These are phyloP conservation scores for Thalpophila matura DNA, from an alignment of 2,888 invertebrate genomes.

Conservation along the genomic window DNA sequence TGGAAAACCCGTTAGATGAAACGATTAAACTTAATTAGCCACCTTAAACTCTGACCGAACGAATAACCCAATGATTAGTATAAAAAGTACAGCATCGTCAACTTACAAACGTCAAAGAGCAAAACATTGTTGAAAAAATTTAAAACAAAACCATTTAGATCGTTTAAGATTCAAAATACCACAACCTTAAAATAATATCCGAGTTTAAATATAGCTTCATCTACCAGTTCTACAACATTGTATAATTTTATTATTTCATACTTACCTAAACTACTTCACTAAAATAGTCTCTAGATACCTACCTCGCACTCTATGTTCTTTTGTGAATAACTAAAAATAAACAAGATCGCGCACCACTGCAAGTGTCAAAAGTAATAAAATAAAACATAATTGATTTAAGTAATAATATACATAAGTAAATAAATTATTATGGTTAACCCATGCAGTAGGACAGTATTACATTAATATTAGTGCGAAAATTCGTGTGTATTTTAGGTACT, in stretches of 20 bases:
- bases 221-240: background rate
- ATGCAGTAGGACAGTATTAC: no score
- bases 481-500: no score
- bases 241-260: background rate
- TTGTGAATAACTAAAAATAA: no score
- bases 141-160: background rate
- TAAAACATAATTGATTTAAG: no score
- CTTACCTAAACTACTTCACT: background rate
- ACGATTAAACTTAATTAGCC: background rate
- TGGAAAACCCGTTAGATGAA: slow-evolving; percentile 3
- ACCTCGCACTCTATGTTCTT: no score
- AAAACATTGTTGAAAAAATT: background rate
- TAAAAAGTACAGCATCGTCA: background rate
- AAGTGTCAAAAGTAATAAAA: no score
- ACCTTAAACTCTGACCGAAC: no score
- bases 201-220: background rate
- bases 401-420: no score
- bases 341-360: no score
- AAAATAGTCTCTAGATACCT: no score
- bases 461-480: no score
- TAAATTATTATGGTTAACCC: no score
- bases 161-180: background rate
- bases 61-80: background rate
- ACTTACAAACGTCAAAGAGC: background rate
- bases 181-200: background rate